phyloP scores from a whole-genome alignment of 2,888 invertebrate species.

The Drosophila mimetica region DNA sequence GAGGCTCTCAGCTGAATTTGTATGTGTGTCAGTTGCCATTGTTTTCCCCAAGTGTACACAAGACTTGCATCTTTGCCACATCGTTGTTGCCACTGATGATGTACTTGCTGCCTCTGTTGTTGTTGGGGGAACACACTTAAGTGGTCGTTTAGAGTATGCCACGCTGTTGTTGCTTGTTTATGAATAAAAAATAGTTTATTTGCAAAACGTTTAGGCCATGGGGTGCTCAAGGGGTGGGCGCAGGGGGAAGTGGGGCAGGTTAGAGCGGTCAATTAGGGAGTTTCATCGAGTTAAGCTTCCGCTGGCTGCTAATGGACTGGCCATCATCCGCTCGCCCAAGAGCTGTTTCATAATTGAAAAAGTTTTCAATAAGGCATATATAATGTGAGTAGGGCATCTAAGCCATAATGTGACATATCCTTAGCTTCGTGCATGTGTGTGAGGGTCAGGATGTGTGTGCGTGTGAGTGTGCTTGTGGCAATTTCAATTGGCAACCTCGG shows the following conservation, averaged over 20 bases:
- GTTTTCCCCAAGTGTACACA: slow-evolving; percentile 2
- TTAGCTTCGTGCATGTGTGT: slow-evolving; percentile 5
- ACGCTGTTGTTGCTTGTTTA: slow-evolving; percentile 74
- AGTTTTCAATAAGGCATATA: slow-evolving; percentile 42
- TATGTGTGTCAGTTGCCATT: background rate
- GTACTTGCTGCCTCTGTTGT: slow-evolving; percentile 39
- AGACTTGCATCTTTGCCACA: slow-evolving; percentile 53
- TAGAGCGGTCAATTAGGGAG: slow-evolving; percentile 41
- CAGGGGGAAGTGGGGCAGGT: slow-evolving; percentile 6
- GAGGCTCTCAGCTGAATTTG: too few relatives aligned
- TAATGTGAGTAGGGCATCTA: slow-evolving; percentile 24
- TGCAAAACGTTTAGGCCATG: slow-evolving; percentile 74
- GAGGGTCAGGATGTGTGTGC: background rate
- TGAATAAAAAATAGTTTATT: slow-evolving; percentile 81
- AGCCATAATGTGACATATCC: slow-evolving; percentile 27
- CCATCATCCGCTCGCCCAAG: slow-evolving; percentile 18
- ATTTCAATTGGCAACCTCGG: slow-evolving; percentile 71
- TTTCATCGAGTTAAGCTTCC: slow-evolving; percentile 39
- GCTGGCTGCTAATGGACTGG: slow-evolving; percentile 25
- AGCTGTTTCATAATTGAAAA: slow-evolving; percentile 39
- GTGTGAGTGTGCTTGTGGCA: slow-evolving; percentile 43
- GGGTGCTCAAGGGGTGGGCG: slow-evolving; percentile 2
- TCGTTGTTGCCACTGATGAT: slow-evolving; percentile 45
- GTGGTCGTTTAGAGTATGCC: slow-evolving; percentile 75
- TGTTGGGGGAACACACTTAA: slow-evolving; percentile 72